These are phyloP conservation scores for Calliopsis andreniformis DNA, from an alignment of 1,140 invertebrate species.

Conservation along the genomic window DNA sequence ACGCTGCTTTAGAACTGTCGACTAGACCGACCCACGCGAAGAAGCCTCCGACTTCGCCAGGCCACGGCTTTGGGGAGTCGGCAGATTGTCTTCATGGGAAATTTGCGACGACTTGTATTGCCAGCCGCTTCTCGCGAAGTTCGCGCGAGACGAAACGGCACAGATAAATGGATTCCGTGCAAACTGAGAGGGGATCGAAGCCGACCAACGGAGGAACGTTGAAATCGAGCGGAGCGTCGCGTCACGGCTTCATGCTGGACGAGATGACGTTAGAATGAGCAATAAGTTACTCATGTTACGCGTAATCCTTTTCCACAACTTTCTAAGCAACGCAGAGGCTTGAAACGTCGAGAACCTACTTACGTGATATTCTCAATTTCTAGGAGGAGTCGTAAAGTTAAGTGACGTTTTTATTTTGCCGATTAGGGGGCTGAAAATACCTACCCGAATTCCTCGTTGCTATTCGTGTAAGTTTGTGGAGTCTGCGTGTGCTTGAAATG, in stretches of 20 bases:
- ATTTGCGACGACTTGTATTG: slow-evolving; percentile 31
- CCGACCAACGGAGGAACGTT: neutral
- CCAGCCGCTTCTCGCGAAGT: neutral
- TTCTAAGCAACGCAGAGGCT: too few relatives aligned
- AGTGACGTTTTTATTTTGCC: too few relatives aligned
- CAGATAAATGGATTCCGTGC: slow-evolving; percentile 34
- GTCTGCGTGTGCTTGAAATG: too few relatives aligned
- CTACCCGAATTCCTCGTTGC: too few relatives aligned
- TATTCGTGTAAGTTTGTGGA: too few relatives aligned
- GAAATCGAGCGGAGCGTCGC: slow-evolving; percentile 40
- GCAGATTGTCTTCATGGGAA: slow-evolving; percentile 41
- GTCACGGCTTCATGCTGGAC: neutral
- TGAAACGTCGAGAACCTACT: too few relatives aligned
- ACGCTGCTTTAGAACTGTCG: slow-evolving; percentile 33
- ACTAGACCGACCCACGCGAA: slow-evolving; percentile 2
- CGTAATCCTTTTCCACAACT: neutral
- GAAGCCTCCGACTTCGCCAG: too few relatives aligned
- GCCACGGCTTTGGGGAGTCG: neutral
- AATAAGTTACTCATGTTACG: neutral
- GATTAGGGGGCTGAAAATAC: too few relatives aligned
- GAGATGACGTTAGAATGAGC: neutral
- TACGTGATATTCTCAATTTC: too few relatives aligned
- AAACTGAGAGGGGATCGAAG: neutral
- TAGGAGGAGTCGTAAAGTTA: too few relatives aligned
- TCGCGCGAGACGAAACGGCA: slow-evolving; percentile 1